Conservation (phyloP, 2,113 vertebrate genomes). For the Grus americana region DNA sequence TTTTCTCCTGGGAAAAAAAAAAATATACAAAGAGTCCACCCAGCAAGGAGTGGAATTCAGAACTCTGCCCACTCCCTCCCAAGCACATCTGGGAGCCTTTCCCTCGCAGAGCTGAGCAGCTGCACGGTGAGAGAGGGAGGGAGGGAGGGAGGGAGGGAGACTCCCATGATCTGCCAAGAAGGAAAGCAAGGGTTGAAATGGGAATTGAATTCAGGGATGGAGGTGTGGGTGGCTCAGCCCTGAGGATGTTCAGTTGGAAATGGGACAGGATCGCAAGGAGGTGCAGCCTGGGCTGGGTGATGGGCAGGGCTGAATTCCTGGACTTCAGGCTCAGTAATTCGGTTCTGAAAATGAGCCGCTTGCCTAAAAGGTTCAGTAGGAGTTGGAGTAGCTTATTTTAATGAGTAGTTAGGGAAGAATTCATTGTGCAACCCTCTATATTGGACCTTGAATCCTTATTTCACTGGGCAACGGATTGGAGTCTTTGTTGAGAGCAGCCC, state of each 20-base stretch:
- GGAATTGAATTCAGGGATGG: background rate
- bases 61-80: constrained; percentile 14
- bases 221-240: background rate
- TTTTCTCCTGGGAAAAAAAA: constrained; percentile 45
- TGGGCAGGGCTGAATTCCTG: background rate
- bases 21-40: constrained; percentile 54
- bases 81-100: constrained; percentile 64
- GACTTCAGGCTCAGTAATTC: background rate
- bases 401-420: background rate
- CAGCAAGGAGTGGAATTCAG: constrained; percentile 17
- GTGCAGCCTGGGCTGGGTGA: background rate
- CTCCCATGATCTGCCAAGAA: accelerated
- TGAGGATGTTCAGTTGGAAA: background rate
- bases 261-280: background rate
- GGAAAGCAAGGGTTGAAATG: background rate
- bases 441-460: background rate
- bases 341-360: background rate
- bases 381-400: background rate
- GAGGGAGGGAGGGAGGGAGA: background rate
- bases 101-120: constrained; percentile 43
- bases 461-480: background rate
- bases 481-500: background rate
- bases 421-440: accelerated
- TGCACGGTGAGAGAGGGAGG: background rate
- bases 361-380: background rate